phyloP scores from a whole-genome alignment of 2,888 invertebrate genomes.

The Eudemis profundana region DNA sequence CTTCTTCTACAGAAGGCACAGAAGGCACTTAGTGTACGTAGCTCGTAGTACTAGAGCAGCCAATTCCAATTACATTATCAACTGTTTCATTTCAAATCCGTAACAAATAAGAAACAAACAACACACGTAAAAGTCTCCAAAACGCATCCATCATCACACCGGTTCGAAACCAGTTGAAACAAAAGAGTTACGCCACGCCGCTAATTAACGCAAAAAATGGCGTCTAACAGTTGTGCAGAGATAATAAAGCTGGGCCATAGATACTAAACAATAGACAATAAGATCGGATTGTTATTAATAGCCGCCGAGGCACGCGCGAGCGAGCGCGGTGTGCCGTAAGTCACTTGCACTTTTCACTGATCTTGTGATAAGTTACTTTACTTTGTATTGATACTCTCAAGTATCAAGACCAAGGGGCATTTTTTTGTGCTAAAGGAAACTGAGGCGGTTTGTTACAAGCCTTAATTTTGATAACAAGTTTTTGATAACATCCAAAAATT shows the following conservation, averaged over 20 bases:
- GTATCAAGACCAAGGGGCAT: no score
- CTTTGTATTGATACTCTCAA: conserved; percentile 5
- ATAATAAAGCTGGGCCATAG: conserved; percentile 33
- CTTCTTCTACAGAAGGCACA: no score
- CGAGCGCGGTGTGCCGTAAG: conserved; percentile 25
- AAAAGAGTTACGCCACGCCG: conserved; percentile 32
- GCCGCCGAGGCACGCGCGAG: conserved; percentile 24
- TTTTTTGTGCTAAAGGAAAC: no score
- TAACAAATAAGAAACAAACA: background rate
- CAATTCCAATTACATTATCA: no score
- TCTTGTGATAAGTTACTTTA: background rate
- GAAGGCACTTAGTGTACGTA: no score
- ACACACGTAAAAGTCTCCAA: background rate
- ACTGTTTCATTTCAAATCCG: background rate
- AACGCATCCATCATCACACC: conserved; percentile 17
- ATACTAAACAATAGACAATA: conserved; percentile 41
- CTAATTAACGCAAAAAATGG: conserved; percentile 36
- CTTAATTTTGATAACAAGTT: no score
- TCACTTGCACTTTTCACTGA: conserved; percentile 29
- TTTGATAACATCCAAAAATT: no score
- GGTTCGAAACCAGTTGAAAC: conserved; percentile 19
- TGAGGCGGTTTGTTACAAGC: no score
- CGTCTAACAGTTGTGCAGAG: conserved; percentile 24
- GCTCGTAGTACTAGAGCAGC: no score
- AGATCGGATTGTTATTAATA: conserved; percentile 37